Percentiles rank a stretch among this genome's conserved stretches.
Evolutionary conservation across 2,113 vertebrate genomes (phyloP).

Genomic region (Agapornis roseicollis): DNA sequence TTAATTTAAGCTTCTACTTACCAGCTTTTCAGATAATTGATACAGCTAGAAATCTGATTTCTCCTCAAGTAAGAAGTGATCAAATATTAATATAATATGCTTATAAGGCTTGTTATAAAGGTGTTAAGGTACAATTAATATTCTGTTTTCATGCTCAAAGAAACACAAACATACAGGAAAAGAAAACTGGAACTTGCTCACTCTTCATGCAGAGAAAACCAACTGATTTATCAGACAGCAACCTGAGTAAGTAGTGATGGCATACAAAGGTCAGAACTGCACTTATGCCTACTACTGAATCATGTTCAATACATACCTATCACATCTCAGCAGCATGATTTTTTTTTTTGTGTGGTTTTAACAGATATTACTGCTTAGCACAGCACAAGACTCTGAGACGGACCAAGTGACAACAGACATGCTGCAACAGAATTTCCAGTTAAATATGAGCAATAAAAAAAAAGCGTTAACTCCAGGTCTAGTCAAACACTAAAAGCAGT

Average conservation of each 20-base stretch:
- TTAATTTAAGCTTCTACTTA: neutral
- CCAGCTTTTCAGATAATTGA: neutral
- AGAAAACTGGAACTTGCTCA: constrained; percentile 18
- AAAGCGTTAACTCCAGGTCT: neutral
- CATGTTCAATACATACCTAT: neutral
- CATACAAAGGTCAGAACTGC: neutral
- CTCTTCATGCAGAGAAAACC: constrained; percentile 21
- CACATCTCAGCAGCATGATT: neutral
- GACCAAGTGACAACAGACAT: neutral
- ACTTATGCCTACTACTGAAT: neutral
- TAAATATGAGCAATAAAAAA: neutral
- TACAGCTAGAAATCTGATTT: neutral
- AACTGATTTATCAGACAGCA: constrained; percentile 11
- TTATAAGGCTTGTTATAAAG: neutral
- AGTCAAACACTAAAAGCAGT: neutral
- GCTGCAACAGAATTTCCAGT: neutral
- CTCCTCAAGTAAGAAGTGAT: neutral
- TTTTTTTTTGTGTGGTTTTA: neutral
- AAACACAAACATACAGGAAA: constrained; percentile 31
- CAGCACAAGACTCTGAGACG: neutral
- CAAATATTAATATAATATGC: neutral
- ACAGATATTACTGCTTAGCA: neutral
- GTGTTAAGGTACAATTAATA: neutral
- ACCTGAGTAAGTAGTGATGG: constrained; percentile 28
- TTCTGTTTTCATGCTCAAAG: constrained; percentile 47